These are phyloP conservation scores for Ibycter americanus DNA, from an alignment of 2,797 vertebrate genomes.

Conservation along the genomic window DNA sequence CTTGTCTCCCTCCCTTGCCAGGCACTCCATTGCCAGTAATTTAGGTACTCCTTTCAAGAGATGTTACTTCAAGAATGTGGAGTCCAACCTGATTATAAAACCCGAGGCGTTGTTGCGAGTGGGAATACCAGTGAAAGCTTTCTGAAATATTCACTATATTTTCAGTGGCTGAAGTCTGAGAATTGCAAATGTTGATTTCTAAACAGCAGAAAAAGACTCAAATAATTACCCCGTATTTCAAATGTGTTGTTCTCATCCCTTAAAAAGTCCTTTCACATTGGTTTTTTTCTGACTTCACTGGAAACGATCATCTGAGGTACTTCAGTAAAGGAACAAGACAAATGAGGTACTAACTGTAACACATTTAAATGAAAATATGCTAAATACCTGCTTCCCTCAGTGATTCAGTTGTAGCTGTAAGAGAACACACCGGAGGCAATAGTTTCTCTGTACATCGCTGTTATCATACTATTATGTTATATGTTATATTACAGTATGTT, in stretches of 20 bases:
- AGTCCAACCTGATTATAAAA: neutral
- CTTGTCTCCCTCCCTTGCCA: neutral
- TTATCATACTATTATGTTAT: too few relatives aligned
- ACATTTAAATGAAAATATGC: neutral
- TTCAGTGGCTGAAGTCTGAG: neutral
- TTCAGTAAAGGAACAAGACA: neutral
- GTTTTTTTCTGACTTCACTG: neutral
- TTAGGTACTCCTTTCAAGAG: neutral
- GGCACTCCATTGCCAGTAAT: neutral
- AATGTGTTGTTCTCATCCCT: neutral
- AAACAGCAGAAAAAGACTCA: neutral
- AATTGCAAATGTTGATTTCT: neutral
- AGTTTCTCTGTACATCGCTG: neutral
- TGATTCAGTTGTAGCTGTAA: neutral
- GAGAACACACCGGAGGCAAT: neutral
- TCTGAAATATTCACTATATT: neutral
- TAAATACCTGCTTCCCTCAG: neutral
- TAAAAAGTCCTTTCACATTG: neutral
- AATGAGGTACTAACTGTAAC: neutral
- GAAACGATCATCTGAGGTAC: neutral
- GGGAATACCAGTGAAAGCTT: neutral
- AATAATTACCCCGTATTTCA: neutral
- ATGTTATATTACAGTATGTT: neutral
- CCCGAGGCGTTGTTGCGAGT: accelerated
- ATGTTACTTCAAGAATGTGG: neutral